Evolutionary conservation across 2,113 vertebrate genomes (phyloP).

Genomic region (Catharus minimus): DNA sequence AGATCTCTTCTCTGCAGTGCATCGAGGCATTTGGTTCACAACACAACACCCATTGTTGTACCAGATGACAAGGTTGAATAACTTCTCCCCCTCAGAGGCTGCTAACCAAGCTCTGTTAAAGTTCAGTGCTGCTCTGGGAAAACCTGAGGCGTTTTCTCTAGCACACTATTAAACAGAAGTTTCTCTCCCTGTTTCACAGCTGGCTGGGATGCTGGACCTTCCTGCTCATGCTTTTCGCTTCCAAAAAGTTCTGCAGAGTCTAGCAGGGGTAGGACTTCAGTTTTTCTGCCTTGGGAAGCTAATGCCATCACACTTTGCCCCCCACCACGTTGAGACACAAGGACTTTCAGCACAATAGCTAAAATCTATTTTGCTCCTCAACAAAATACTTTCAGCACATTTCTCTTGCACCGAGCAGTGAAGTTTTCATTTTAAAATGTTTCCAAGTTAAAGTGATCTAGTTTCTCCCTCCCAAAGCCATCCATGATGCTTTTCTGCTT

Average conservation of each 20-base stretch:
- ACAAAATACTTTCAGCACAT: neutral
- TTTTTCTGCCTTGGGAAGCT: neutral
- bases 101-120: neutral
- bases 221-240: neutral
- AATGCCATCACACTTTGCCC: neutral
- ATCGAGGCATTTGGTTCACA: neutral
- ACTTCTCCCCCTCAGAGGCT: neutral
- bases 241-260: neutral
- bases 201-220: neutral
- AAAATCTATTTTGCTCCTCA: neutral
- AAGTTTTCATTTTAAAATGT: neutral
- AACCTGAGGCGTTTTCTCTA: neutral
- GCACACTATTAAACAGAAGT: neutral
- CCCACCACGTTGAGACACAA: accelerated
- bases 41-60: neutral
- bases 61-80: neutral
- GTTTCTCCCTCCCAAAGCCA: neutral
- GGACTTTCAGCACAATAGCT: neutral
- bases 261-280: neutral
- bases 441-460: neutral
- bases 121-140: neutral
- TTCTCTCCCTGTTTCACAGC: neutral
- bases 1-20: neutral
- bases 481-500: neutral
- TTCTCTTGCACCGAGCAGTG: neutral